Base-by-base conservation (phyloP, 2,797 vertebrate species). In the Oryzias sinensis region DNA sequence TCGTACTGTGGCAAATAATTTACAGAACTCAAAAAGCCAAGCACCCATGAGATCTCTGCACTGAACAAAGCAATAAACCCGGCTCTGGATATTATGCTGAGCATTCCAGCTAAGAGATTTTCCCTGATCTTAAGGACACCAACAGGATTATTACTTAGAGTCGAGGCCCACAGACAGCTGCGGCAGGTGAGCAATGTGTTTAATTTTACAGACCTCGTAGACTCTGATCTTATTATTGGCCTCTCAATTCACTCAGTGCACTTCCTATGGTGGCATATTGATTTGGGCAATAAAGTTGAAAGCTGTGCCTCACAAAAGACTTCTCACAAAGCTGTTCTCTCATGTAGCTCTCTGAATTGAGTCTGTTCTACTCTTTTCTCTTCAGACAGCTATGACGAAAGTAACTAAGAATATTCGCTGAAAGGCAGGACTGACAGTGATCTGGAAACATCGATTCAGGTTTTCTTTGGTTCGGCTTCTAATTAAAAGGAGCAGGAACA, bases 171-270 rank as follows among this genome's bases (percentile, higher is more conserved):
- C 66, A 18, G 59, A 70, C 67, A 75, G 76, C 70, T 64, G 78
- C 75, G 62, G 75, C 72, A 79, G 79, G 86, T 87, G 87, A 89
- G 86, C 82, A 81, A 89, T 88, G 84, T 52, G 76, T 88, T 89
- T 89, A 82, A 90, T 92, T 88, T 87, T 67, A 67, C 50, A 52
- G 79, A 42, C 70, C 84, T 73, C 79, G 70, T 86, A 78, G 72
- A 76, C 69, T 71, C 68, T 46, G 51, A 75, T 73, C 82, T 88
- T 82, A 88, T 87, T 88, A 87, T 79, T 72, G 70, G 78, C 76
- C 70, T 79, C 82, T 85, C 70, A 71, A 85, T 87, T 88, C 79
- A 73, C 79, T 81, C 76, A 49, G 65, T 22, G 43, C 71, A 49
- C 77, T 77, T 84, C 71, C 72, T 70, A 74, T 62, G 76, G 73